A percentile compares a stretch with the other conserved stretches of the same genome.
phyloP scores from a whole-genome alignment of 2,888 invertebrate species.

The Sylvicola cinctus region DNA sequence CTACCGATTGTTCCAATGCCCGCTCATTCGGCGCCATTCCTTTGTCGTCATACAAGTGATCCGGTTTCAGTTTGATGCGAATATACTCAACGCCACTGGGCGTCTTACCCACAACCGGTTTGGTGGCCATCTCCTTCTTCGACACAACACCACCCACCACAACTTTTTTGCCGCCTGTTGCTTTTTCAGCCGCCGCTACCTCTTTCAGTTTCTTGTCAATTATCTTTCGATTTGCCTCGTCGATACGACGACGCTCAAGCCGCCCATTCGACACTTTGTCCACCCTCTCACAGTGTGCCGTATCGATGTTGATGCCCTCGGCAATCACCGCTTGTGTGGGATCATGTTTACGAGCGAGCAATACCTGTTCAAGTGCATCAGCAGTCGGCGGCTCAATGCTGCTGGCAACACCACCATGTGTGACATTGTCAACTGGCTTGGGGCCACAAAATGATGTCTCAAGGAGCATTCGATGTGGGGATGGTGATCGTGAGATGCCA shows the following conservation, averaged over 20 bases:
- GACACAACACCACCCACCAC: background rate
- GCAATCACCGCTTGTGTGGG: conserved; percentile 41
- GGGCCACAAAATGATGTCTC: conserved; percentile 83
- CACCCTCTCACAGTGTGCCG: conserved; percentile 12
- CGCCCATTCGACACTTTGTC: too few relatives aligned
- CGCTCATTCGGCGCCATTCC: conserved; percentile 26
- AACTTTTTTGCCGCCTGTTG: background rate
- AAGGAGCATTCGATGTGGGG: conserved; percentile 75
- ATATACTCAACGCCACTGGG: conserved; percentile 31
- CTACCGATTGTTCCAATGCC: conserved; percentile 18
- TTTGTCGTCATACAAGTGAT: conserved; percentile 42
- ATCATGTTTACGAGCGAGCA: conserved; percentile 39
- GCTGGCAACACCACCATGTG: conserved; percentile 28
- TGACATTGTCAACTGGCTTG: conserved; percentile 39
- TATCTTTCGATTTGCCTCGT: background rate
- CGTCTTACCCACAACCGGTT: conserved; percentile 19
- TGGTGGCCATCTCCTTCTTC: conserved; percentile 4
- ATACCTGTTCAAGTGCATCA: conserved; percentile 32
- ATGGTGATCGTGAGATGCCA: conserved; percentile 49
- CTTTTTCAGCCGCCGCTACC: background rate
- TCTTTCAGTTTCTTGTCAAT: background rate
- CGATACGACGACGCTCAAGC: conserved; percentile 8
- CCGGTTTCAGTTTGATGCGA: conserved; percentile 51
- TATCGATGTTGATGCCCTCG: conserved; percentile 34
- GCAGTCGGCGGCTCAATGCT: conserved; percentile 28